phyloP scores from a whole-genome alignment of 2,888 invertebrate species.

The Watsonalla binaria region DNA sequence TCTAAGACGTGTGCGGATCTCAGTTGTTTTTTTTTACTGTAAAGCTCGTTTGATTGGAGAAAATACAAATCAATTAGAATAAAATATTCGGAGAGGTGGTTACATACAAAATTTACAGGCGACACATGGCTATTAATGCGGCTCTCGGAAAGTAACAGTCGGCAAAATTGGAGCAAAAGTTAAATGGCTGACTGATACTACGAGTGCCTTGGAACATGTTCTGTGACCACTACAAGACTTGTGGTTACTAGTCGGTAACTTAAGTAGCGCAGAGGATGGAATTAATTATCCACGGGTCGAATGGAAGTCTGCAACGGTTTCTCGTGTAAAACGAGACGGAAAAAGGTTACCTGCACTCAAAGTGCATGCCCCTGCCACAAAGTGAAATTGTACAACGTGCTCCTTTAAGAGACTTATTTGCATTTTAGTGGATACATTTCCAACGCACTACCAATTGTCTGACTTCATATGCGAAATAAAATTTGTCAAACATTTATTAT shows the following conservation, averaged over 20 bases:
- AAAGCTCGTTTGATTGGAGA: too few species aligned
- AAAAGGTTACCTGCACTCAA: slow-evolving; percentile 57
- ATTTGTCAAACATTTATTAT: not conserved
- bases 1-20: too few species aligned
- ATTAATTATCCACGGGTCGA: slow-evolving; percentile 61
- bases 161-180: slow-evolving; percentile 56
- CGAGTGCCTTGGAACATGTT: slow-evolving; percentile 47
- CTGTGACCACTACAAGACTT: slow-evolving; percentile 54
- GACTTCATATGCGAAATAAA: not conserved
- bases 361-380: slow-evolving; percentile 30
- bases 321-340: slow-evolving; percentile 67
- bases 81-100: too few species aligned
- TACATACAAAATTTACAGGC: too few species aligned
- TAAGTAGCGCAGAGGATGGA: slow-evolving; percentile 66
- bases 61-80: too few species aligned
- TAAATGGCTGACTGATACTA: slow-evolving; percentile 56
- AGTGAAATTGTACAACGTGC: slow-evolving; percentile 21
- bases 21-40: too few species aligned
- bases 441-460: not conserved
- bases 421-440: not conserved
- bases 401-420: slow-evolving; percentile 12
- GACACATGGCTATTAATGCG: too few species aligned
- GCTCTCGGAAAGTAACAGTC: slow-evolving; percentile 32
- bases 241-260: slow-evolving; percentile 57
- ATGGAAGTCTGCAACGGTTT: slow-evolving; percentile 63